Evolutionary conservation across 2,888 invertebrate species (phyloP).

Genomic region (Drosophila monieri): DNA sequence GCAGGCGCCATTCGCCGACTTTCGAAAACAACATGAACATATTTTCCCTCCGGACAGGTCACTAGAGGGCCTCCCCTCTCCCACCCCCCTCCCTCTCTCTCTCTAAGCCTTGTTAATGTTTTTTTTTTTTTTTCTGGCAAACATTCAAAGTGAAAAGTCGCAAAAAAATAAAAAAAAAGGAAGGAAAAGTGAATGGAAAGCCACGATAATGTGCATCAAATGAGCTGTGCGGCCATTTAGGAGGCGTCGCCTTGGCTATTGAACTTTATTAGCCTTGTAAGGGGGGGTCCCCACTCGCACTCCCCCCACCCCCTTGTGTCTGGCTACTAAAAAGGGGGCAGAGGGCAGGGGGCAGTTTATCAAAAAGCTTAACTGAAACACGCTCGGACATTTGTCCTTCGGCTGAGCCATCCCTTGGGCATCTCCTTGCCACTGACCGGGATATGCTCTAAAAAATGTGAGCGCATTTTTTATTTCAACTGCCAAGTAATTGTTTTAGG

Average conservation of each 20-base stretch:
- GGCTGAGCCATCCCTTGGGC: slow-evolving; percentile 19
- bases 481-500: neutral
- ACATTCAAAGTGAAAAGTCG: slow-evolving; percentile 56
- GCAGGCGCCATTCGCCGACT: slow-evolving; percentile 61
- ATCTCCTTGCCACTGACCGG: slow-evolving; percentile 17
- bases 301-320: slow-evolving; percentile 17
- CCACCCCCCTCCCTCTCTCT: neutral
- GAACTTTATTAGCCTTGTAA: slow-evolving; percentile 74
- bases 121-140: slow-evolving; percentile 57
- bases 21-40: slow-evolving; percentile 62
- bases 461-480: neutral
- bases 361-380: slow-evolving; percentile 72
- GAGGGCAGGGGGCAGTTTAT: slow-evolving; percentile 59
- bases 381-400: slow-evolving; percentile 46
- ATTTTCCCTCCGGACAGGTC: slow-evolving; percentile 54
- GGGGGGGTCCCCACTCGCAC: neutral
- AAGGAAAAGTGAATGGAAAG: slow-evolving; percentile 30
- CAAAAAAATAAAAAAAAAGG: slow-evolving; percentile 6
- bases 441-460: slow-evolving; percentile 26
- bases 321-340: slow-evolving; percentile 22
- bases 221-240: slow-evolving; percentile 78
- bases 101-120: slow-evolving; percentile 63
- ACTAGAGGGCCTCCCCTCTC: slow-evolving; percentile 1
- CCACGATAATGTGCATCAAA: slow-evolving; percentile 77
- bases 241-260: slow-evolving; percentile 75